A percentile compares a stretch with the other conserved stretches of the same genome.
Evolutionary conservation across 2,113 vertebrate genomes (phyloP).

Genomic region (Lamprologus callipterus): DNA sequence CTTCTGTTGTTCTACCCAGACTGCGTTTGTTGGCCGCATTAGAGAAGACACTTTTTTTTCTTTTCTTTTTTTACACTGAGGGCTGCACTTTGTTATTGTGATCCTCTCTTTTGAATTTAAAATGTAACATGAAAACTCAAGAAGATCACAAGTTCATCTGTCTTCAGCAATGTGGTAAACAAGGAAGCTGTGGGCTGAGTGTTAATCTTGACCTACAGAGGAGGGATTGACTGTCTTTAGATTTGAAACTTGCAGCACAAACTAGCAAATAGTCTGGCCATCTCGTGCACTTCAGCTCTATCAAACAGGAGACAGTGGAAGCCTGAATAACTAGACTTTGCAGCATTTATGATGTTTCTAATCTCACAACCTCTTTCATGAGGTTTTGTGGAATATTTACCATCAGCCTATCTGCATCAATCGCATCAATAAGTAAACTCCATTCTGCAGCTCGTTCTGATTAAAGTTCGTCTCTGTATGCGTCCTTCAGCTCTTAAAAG

Average conservation of each 20-base stretch:
- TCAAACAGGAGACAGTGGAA: conserved; percentile 16
- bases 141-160: conserved; percentile 11
- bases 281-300: conserved; percentile 39
- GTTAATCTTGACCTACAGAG: conserved; percentile 2
- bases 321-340: background rate
- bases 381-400: conserved; percentile 62
- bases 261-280: conserved; percentile 1
- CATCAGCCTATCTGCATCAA: conserved; percentile 42
- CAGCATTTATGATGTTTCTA: conserved; percentile 37
- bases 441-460: background rate
- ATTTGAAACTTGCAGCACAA: conserved; percentile 15
- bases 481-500: conserved; percentile 16
- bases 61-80: background rate
- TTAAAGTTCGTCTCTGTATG: background rate
- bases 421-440: conserved; percentile 34
- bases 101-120: conserved; percentile 13
- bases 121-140: conserved; percentile 22
- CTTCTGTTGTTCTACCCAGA: conserved; percentile 37
- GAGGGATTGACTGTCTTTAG: background rate
- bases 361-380: conserved; percentile 39
- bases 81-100: conserved; percentile 22
- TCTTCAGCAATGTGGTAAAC: conserved; percentile 20
- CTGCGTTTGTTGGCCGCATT: conserved; percentile 26
- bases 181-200: background rate
- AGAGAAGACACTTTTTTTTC: background rate